A percentile compares a stretch with the other conserved stretches of the same genome.
Evolutionary conservation across 2,888 invertebrate genomes (phyloP).

Genomic region (Hartigia nigra): DNA sequence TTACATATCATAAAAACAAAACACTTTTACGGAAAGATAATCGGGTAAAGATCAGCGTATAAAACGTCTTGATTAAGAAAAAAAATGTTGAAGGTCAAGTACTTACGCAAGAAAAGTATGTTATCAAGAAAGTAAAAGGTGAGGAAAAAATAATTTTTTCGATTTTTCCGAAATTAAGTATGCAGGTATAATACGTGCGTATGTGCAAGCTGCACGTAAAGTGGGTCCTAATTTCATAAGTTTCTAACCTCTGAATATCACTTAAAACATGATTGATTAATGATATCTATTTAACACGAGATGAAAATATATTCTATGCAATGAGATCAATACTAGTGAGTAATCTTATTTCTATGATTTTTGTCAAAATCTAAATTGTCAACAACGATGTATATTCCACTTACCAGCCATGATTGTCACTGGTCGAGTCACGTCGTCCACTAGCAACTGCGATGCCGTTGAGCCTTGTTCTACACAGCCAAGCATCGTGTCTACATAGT

Average conservation of each 20-base stretch:
- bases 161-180: neutral
- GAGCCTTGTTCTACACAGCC: neutral
- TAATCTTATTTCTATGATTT: neutral
- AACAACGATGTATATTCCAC: constrained; percentile 34
- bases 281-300: constrained; percentile 9
- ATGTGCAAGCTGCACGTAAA: neutral
- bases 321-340: neutral
- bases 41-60: neutral
- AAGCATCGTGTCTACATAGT: neutral
- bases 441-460: constrained; percentile 4
- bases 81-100: neutral
- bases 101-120: neutral
- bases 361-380: constrained; percentile 23
- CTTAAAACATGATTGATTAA: constrained; percentile 3
- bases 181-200: neutral
- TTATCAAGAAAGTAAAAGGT: neutral
- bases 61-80: neutral
- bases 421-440: constrained; percentile 61
- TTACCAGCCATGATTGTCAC: constrained; percentile 64
- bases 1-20: neutral
- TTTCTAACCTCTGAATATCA: constrained; percentile 11
- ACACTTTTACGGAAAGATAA: neutral
- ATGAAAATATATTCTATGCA: constrained; percentile 1
- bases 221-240: neutral
- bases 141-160: neutral